Conservation (phyloP, 2,888 invertebrate species). For the Spatulosminthurus flaviceps region DNA sequence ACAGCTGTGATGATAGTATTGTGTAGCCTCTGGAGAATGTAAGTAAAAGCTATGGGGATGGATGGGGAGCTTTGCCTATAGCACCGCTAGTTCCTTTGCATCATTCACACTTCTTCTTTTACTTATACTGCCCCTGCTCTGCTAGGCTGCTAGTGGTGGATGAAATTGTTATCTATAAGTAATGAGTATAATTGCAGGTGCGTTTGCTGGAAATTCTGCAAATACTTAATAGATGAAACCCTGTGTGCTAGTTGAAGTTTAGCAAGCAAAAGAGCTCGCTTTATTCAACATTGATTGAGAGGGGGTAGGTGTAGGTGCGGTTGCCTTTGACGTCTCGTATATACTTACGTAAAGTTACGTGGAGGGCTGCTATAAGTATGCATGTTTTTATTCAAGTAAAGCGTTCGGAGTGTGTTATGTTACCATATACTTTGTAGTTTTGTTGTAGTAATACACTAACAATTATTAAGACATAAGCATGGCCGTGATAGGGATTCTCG, state of each 20-base stretch:
- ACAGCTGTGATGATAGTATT: constrained; percentile 30
- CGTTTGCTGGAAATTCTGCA: constrained; percentile 1
- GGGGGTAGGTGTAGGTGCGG: neutral
- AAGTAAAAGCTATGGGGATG: neutral
- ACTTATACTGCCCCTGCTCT: no score
- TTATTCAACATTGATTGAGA: constrained; percentile 9
- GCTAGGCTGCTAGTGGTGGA: neutral
- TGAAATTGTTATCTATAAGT: constrained; percentile 12
- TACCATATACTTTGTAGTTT: no score
- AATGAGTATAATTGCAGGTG: constrained; percentile 4
- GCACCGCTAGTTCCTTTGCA: neutral
- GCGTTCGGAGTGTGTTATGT: no score
- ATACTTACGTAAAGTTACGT: neutral
- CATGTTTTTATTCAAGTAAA: no score
- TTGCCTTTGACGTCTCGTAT: neutral
- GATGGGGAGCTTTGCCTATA: no score
- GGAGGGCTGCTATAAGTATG: no score
- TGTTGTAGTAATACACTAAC: no score
- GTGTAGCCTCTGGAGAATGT: neutral
- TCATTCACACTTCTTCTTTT: neutral
- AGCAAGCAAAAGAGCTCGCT: neutral
- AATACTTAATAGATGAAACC: constrained; percentile 14
- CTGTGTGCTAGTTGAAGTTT: neutral
- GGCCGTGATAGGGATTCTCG: no score
- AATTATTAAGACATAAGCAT: no score